These are phyloP conservation scores for Dryobates pubescens DNA, from an alignment of 2,797 vertebrate genomes.

Conservation along the genomic window DNA sequence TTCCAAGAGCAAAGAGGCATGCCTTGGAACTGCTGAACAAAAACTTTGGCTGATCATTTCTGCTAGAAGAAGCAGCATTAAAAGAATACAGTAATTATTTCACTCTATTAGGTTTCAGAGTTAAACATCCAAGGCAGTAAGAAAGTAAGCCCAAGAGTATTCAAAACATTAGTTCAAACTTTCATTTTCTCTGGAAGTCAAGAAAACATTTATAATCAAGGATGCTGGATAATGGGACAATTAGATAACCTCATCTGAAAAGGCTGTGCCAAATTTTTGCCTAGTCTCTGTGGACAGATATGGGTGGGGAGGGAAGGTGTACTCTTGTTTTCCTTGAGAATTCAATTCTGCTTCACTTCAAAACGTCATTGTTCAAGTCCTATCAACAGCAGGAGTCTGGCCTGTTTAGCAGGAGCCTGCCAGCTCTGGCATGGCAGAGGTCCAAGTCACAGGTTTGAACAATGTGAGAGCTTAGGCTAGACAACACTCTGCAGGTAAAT, in stretches of 20 bases:
- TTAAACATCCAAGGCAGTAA: neutral
- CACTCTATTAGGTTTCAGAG: neutral
- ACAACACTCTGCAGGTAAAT: neutral
- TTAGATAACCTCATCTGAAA: neutral
- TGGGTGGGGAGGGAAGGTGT: neutral
- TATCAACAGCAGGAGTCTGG: rapidly evolving
- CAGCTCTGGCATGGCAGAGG: neutral
- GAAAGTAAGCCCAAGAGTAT: neutral
- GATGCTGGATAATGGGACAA: neutral
- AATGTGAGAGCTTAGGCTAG: rapidly evolving
- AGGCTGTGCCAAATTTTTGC: neutral
- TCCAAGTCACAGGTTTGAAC: rapidly evolving
- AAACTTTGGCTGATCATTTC: neutral
- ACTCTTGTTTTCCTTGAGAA: neutral
- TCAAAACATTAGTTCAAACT: neutral
- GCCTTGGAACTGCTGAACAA: neutral
- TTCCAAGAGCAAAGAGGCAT: neutral
- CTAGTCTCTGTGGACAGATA: neutral
- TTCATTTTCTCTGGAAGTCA: neutral
- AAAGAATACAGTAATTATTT: neutral
- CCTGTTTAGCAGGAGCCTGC: neutral
- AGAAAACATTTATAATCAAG: neutral
- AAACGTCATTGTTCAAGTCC: rapidly evolving
- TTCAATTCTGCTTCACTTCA: neutral
- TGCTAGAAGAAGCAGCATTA: neutral